Base-by-base conservation (phyloP, 2,113 vertebrate genomes). In the Siphamia tubifer region DNA sequence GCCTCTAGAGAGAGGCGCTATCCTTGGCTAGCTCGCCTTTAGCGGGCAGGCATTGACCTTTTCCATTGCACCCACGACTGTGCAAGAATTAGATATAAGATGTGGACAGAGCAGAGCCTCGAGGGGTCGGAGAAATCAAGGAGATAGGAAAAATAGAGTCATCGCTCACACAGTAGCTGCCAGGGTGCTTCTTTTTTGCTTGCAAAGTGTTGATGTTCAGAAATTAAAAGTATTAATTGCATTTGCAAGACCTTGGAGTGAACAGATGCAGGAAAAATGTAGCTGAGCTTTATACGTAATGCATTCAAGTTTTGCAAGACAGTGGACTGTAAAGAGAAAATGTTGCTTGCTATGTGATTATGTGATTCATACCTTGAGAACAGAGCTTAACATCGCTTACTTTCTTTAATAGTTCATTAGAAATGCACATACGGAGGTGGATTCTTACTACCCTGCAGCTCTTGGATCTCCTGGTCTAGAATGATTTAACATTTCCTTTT, bases 1-100 rank as follows among this genome's bases (percentile, higher is more conserved):
- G 52, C 51, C 81, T 52, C 69, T 48, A 25, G 74, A 78, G 74
- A 61, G 17, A 58, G n/a, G n/a, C 9, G 47, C 54, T 56, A 61
- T 77, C 73, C 68, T 31, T 69, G 31, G 45, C 55, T 42, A 9
- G 65, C 53, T 4, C 4, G 64, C 68, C 10, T 23, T 47, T 51
- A 66, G 70, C 10, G 8, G 19, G 34, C 38, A 13, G 13, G 21
- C 12, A n/a, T 2, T 70, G 65, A 83, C 77, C 81, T 80, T 67
- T 58, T 57, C 55, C 1, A 16, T 63, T 60, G 58, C 60, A 47
- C 27, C 27, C 21, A 8, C 10, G 5, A 45, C 32, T 38, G 48
- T 35, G 19, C 13, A 68, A 35, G 52, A 57, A 72, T 64, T 40
- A 68, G 34, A 25, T 28, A n/a, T 31, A 56, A 58, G 53, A 57